phyloP scores from a whole-genome alignment of 2,113 vertebrate species.

The Paradoxurus hermaphroditus region DNA sequence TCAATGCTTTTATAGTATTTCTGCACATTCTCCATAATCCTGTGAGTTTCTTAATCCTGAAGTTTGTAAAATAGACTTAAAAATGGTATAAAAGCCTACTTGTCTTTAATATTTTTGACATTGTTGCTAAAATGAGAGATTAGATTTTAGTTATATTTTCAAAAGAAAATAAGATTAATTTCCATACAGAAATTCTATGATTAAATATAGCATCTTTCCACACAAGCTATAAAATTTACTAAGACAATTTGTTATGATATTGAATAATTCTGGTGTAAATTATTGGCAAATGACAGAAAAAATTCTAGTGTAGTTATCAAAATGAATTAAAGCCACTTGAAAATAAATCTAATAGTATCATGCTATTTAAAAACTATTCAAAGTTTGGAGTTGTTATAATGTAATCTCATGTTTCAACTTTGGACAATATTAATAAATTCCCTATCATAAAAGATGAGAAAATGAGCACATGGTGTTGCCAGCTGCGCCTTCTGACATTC shows the following conservation, averaged over 20 bases:
- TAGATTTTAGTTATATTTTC: background rate
- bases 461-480: background rate
- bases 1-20: background rate
- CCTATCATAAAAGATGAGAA: background rate
- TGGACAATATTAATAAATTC: background rate
- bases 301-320: background rate
- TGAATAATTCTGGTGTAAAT: background rate
- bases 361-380: background rate
- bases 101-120: background rate
- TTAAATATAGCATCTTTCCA: background rate
- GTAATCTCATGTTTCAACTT: background rate
- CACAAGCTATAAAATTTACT: background rate
- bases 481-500: background rate
- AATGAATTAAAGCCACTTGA: background rate
- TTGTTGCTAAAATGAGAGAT: background rate
- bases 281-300: rapidly evolving
- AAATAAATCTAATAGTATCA: background rate
- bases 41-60: background rate
- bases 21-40: background rate
- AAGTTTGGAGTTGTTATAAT: background rate
- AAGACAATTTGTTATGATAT: background rate
- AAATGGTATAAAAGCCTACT: background rate
- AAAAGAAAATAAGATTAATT: background rate
- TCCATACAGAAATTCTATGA: conserved; percentile 8
- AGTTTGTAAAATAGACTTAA: background rate